Percentiles rank a stretch among this genome's conserved stretches.
phyloP scores from a whole-genome alignment of 2,113 vertebrate genomes.

The Trogon surrucura region DNA sequence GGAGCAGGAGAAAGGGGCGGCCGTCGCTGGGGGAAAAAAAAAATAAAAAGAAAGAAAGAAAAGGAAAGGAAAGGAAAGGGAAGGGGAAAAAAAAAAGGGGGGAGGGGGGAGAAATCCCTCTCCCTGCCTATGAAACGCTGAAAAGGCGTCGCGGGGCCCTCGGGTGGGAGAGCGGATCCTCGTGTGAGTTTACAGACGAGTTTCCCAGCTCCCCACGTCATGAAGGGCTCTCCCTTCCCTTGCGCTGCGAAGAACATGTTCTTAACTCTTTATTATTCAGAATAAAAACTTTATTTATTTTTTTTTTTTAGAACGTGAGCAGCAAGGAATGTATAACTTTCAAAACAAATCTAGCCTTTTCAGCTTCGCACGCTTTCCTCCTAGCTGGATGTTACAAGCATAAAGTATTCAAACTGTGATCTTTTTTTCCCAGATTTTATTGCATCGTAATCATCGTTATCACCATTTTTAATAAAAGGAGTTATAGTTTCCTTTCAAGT shows the following conservation, averaged over 20 bases:
- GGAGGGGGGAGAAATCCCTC: no score
- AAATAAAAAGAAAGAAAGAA: no score
- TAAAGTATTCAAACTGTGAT: conserved; percentile 69
- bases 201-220: conserved; percentile 13
- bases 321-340: conserved; percentile 95
- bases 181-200: conserved; percentile 1
- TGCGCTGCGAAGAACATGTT: conserved; percentile 61
- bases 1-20: no score
- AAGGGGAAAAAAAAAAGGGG: no score
- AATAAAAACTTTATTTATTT: conserved; percentile 85
- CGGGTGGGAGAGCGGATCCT: background rate
- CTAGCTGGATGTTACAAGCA: conserved; percentile 78
- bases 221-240: conserved; percentile 1
- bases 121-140: background rate
- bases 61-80: no score
- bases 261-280: conserved; percentile 80
- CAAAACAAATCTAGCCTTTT: conserved; percentile 81
- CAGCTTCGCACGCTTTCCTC: conserved; percentile 72
- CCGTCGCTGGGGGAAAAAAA: no score
- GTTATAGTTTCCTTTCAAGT: conserved; percentile 78
- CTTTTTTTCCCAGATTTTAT: conserved; percentile 86
- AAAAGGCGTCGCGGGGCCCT: background rate
- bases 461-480: conserved; percentile 71
- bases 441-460: conserved; percentile 83
- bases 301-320: conserved; percentile 87